phyloP scores from a whole-genome alignment of 2,888 invertebrate genomes.

The Polydesmus complanatus region DNA sequence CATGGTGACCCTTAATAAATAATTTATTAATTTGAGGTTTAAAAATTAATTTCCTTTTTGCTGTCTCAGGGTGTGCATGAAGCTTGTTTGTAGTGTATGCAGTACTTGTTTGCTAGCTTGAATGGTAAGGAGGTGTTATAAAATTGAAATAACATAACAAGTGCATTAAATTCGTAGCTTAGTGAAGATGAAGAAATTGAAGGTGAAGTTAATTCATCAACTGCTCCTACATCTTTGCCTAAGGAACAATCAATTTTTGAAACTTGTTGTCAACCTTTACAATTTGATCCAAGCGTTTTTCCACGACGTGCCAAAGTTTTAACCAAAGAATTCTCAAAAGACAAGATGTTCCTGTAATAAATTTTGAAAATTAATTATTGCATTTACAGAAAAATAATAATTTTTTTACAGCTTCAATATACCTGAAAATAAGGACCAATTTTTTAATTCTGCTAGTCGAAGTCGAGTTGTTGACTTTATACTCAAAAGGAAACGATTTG shows the following conservation, averaged over 20 bases:
- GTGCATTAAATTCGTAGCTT: no score
- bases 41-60: no score
- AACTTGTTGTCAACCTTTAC: background rate
- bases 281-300: constrained; percentile 51
- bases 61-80: no score
- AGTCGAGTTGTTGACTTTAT: constrained; percentile 86
- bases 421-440: constrained; percentile 49
- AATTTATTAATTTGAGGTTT: no score
- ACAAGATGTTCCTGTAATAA: constrained; percentile 85
- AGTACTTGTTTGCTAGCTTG: no score
- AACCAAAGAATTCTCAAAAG: constrained; percentile 76
- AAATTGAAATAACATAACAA: no score
- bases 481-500: constrained; percentile 68
- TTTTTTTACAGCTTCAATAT: constrained; percentile 63
- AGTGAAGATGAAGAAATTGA: background rate
- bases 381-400: background rate
- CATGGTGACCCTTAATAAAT: no score
- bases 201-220: background rate
- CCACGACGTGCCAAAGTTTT: constrained; percentile 64
- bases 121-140: no score
- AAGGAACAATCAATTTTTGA: background rate
- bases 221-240: background rate
- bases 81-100: no score
- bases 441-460: constrained; percentile 72
- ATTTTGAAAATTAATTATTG: constrained; percentile 26